phyloP scores from a whole-genome alignment of 2,888 invertebrate species.

The Eupithecia inturbata region DNA sequence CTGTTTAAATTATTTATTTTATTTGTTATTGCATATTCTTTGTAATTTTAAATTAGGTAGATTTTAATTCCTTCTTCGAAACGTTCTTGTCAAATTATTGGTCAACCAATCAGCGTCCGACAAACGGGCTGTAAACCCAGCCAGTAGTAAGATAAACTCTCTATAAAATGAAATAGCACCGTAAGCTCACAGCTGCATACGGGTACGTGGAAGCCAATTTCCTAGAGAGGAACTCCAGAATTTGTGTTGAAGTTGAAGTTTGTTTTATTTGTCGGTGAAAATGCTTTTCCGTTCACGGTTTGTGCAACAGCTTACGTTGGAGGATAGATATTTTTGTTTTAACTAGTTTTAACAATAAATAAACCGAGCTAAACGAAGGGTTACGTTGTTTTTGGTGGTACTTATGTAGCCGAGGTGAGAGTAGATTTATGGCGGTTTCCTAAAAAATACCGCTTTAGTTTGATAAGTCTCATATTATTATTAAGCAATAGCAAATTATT shows the following conservation, averaged over 20 bases:
- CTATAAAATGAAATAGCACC: background rate
- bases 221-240: conserved; percentile 35
- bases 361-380: background rate
- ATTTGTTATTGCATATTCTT: too few relatives aligned
- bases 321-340: background rate
- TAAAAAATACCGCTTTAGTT: too few relatives aligned
- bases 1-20: too few relatives aligned
- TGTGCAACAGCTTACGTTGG: background rate
- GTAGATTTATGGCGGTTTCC: too few relatives aligned
- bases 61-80: background rate
- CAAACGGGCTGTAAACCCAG: background rate
- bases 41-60: too few relatives aligned
- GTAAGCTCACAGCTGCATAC: background rate
- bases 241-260: conserved; percentile 30
- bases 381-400: background rate
- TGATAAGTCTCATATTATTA: too few relatives aligned
- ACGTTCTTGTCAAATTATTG: background rate
- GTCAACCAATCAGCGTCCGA: background rate
- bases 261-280: conserved; percentile 34
- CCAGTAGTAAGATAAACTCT: conserved; percentile 2
- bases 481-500: too few relatives aligned
- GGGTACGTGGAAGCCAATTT: conserved; percentile 39
- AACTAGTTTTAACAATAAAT: background rate
- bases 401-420: too few relatives aligned
- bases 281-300: conserved; percentile 26